These are phyloP conservation scores for Chaetoderma sp. DNA, from an alignment of 2,888 invertebrate genomes.

Conservation along the genomic window DNA sequence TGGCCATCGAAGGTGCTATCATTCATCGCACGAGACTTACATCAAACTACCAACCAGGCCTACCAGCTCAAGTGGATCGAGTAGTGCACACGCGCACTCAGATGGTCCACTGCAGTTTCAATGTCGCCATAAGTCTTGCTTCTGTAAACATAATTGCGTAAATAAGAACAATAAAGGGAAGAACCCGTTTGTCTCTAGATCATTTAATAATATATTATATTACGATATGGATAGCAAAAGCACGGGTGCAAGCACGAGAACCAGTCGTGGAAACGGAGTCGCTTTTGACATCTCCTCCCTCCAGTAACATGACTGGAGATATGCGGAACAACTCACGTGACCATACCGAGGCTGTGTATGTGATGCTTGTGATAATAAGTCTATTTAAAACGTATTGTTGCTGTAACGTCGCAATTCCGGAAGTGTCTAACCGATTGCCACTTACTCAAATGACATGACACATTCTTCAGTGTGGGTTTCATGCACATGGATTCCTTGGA, in stretches of 20 bases:
- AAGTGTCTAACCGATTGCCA: no score
- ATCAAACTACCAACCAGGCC: slow-evolving; percentile 37
- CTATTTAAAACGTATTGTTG: no score
- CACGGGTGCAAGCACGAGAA: neutral
- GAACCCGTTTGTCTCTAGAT: neutral
- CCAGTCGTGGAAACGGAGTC: no score
- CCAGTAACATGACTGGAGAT: no score
- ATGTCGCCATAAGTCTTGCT: slow-evolving; percentile 46
- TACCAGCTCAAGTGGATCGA: slow-evolving; percentile 21
- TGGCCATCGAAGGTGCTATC: slow-evolving; percentile 16
- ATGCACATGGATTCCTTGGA: no score
- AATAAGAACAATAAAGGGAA: slow-evolving; percentile 29
- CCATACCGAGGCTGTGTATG: no score
- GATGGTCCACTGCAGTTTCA: slow-evolving; percentile 45
- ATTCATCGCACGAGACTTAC: slow-evolving; percentile 40
- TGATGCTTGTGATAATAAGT: no score
- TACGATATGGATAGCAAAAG: neutral
- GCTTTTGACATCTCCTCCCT: no score
- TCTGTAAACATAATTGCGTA: slow-evolving; percentile 35
- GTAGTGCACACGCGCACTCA: slow-evolving; percentile 46
- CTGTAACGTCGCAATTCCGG: no score
- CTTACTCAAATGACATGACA: no score
- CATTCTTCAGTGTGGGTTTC: no score
- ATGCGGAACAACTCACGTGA: no score
- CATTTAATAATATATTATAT: neutral